phyloP scores from a whole-genome alignment of 2,113 vertebrate genomes.

The Daphoenositta chrysoptera region DNA sequence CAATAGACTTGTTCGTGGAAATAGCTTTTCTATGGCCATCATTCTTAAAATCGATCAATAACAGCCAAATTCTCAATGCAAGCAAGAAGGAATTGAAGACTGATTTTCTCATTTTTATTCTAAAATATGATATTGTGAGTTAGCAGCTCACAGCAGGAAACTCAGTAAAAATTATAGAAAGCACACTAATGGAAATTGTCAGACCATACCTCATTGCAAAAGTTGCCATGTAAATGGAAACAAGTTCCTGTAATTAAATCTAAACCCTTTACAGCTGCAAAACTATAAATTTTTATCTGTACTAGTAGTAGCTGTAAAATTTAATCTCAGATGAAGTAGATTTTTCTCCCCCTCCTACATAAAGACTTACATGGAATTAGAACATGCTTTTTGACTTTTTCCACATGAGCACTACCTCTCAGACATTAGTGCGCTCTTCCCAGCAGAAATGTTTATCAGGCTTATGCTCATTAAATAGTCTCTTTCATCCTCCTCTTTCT shows the following conservation, averaged over 20 bases:
- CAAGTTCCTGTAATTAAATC: constrained; percentile 72
- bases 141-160: constrained; percentile 46
- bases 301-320: constrained; percentile 56
- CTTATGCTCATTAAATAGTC: neutral
- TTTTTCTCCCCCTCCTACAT: neutral
- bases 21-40: neutral
- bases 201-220: constrained; percentile 42
- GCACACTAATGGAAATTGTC: constrained; percentile 60
- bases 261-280: constrained; percentile 66
- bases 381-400: constrained; percentile 13
- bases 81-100: neutral
- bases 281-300: constrained; percentile 69
- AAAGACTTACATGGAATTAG: constrained; percentile 34
- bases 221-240: constrained; percentile 58
- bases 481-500: neutral
- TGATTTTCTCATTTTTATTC: constrained; percentile 6
- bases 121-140: constrained; percentile 21
- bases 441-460: neutral
- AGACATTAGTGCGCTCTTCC: neutral
- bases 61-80: neutral
- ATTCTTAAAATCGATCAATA: neutral
- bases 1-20: neutral
- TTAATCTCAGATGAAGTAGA: constrained; percentile 63
- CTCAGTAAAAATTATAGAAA: constrained; percentile 60
- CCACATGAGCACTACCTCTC: neutral